Evolutionary conservation across 2,113 vertebrate species (phyloP).

Genomic region (Ursus arctos): DNA sequence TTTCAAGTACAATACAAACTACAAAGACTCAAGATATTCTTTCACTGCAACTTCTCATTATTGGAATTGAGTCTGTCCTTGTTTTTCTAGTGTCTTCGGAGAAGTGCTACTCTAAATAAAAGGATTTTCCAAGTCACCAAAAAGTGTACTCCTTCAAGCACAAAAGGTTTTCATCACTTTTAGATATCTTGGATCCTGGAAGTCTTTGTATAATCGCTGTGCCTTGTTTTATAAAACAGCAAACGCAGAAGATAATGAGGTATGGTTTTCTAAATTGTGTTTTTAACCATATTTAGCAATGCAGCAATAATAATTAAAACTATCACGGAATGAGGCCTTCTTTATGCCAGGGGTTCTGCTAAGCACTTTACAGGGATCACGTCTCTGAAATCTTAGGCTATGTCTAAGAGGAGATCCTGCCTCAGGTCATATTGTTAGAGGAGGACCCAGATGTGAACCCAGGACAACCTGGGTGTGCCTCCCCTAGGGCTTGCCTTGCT

Average conservation of each 20-base stretch:
- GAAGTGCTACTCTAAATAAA: background rate
- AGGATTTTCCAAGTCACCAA: background rate
- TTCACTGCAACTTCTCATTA: background rate
- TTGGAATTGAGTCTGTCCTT: background rate
- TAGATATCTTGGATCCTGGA: background rate
- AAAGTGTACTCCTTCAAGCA: background rate
- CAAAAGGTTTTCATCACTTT: background rate
- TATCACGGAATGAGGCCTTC: background rate
- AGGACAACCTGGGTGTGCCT: background rate
- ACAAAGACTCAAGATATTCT: slow-evolving; percentile 11
- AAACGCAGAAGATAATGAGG: background rate
- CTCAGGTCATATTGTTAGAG: background rate
- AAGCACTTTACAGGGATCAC: background rate
- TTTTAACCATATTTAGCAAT: background rate
- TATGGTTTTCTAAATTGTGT: background rate
- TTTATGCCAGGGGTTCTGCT: background rate
- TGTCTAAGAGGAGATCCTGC: background rate
- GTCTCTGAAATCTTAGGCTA: background rate
- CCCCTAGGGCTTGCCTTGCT: background rate
- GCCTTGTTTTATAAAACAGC: background rate
- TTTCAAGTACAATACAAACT: slow-evolving; percentile 14
- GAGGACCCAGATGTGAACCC: background rate
- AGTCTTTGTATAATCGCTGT: background rate
- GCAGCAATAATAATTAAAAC: background rate
- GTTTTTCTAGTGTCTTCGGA: background rate